phyloP scores from a whole-genome alignment of 2,888 invertebrate species.

The Adelphocoris suturalis region DNA sequence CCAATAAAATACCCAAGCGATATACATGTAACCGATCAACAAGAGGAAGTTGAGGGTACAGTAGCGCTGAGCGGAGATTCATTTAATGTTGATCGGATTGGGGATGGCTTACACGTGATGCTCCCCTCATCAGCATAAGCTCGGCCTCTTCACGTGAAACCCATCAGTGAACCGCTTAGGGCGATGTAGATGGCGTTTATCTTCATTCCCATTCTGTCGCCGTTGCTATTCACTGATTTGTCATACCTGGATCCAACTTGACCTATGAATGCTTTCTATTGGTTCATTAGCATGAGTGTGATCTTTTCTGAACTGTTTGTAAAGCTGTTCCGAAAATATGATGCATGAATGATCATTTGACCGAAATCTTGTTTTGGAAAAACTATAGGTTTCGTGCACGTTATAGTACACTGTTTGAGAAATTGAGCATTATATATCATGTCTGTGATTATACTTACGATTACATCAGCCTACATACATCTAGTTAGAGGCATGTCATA shows the following conservation, averaged over 20 bases:
- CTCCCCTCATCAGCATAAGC: slow-evolving; percentile 49
- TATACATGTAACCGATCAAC: slow-evolving; percentile 1
- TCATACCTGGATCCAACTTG: not conserved
- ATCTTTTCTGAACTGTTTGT: no score
- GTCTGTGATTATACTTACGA: no score
- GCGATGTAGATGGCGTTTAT: not conserved
- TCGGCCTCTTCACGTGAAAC: slow-evolving; percentile 13
- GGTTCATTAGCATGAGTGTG: no score
- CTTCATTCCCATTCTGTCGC: slow-evolving; percentile 11
- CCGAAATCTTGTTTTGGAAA: no score
- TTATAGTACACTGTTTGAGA: no score
- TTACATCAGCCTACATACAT: no score
- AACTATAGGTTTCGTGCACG: no score
- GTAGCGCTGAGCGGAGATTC: slow-evolving; percentile 38
- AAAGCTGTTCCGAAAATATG: no score
- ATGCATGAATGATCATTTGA: no score
- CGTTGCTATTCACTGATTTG: not conserved
- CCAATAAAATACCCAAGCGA: not conserved
- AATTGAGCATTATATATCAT: no score
- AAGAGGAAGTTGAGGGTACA: not conserved
- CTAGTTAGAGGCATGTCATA: no score
- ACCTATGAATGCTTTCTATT: no score
- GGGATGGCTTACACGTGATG: slow-evolving; percentile 29
- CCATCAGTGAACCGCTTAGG: slow-evolving; percentile 3
- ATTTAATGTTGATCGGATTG: slow-evolving; percentile 51